Conservation (phyloP, 2,797 vertebrate genomes). For the Harpagifer antarcticus region DNA sequence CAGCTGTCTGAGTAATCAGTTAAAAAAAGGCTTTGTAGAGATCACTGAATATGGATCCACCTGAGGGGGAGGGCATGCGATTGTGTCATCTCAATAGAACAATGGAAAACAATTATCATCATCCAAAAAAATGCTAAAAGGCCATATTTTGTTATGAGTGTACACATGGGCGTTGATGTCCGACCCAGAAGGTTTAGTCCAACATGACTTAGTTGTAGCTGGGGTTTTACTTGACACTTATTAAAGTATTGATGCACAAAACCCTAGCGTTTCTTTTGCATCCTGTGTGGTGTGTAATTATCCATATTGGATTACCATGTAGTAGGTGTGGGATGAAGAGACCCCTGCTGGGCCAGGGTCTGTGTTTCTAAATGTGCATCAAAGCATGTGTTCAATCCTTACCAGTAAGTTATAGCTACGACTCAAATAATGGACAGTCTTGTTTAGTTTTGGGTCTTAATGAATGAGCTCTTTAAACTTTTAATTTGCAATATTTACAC, state of each 20-base stretch:
- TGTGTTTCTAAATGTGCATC: not conserved
- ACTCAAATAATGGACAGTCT: not conserved
- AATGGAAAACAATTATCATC: constrained; percentile 3
- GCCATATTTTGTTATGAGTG: not conserved
- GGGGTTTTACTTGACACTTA: not conserved
- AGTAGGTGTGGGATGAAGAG: constrained; percentile 11
- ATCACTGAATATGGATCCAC: constrained; percentile 32
- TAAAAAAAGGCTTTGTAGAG: constrained; percentile 35
- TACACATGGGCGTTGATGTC: not conserved
- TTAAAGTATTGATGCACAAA: not conserved
- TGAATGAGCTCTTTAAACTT: not conserved
- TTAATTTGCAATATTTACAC: not conserved
- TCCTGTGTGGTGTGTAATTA: not conserved
- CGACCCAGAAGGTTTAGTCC: not conserved
- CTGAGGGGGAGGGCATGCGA: constrained; percentile 12
- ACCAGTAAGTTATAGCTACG: not conserved
- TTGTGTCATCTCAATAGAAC: constrained; percentile 13
- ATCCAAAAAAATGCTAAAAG: not conserved
- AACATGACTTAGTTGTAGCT: not conserved
- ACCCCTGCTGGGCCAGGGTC: not conserved
- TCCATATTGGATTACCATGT: constrained; percentile 36
- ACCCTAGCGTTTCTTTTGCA: not conserved
- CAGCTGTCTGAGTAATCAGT: constrained; percentile 58
- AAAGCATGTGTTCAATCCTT: not conserved
- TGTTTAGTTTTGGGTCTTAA: not conserved